Conservation (phyloP, 2,113 vertebrate genomes). For the Tiliqua scincoides region DNA sequence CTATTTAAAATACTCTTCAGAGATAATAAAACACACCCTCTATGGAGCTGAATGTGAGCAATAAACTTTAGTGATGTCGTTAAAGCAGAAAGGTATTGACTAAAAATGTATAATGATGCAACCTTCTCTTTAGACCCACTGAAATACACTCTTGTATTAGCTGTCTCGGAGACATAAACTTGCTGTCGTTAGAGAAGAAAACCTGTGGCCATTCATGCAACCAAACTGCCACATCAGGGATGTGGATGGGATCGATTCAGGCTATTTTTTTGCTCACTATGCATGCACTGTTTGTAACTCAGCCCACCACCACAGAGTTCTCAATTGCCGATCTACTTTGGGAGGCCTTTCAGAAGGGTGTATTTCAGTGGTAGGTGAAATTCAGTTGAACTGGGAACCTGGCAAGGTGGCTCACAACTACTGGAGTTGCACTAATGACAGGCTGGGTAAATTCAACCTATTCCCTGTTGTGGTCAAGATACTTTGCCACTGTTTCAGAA, state of each 20-base stretch:
- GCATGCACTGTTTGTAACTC: background rate
- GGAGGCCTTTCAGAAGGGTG: background rate
- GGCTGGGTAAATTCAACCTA: background rate
- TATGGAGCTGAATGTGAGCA: conserved; percentile 28
- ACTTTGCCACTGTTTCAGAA: background rate
- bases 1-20: conserved; percentile 1
- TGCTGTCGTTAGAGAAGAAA: background rate
- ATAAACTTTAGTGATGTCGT: conserved; percentile 1
- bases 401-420: background rate
- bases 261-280: background rate
- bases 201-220: background rate
- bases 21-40: conserved; percentile 24
- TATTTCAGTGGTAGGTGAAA: background rate
- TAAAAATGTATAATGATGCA: conserved; percentile 12
- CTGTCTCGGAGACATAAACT: background rate
- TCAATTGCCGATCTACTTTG: background rate
- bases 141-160: conserved; percentile 4
- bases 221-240: background rate
- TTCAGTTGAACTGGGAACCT: background rate
- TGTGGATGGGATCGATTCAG: background rate
- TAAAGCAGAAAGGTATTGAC: conserved; percentile 19
- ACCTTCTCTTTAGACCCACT: conserved; percentile 22
- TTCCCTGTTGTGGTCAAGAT: background rate
- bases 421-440: background rate
- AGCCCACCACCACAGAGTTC: no score